Evolutionary conservation across 2,797 vertebrate genomes (phyloP).

Genomic region (Hylomyscus alleni): DNA sequence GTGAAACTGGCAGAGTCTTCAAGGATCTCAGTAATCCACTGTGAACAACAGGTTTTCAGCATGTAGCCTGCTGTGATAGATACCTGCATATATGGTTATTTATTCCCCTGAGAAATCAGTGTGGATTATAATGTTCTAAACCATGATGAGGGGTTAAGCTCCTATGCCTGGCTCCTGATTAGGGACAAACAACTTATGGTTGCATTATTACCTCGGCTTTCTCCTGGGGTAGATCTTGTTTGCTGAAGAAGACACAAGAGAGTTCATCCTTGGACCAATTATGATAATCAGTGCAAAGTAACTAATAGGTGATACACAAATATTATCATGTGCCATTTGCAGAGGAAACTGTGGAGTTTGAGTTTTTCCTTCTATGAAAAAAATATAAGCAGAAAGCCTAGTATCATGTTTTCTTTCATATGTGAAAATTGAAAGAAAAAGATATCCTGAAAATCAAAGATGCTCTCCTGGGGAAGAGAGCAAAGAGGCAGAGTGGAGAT

Average conservation of each 20-base stretch:
- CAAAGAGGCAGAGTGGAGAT: background rate
- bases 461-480: background rate
- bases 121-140: background rate
- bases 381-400: background rate
- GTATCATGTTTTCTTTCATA: background rate
- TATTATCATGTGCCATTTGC: background rate
- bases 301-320: background rate
- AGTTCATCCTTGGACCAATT: constrained; percentile 11
- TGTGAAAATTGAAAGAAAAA: background rate
- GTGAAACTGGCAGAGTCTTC: background rate
- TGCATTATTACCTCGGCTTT: constrained; percentile 16
- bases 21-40: background rate
- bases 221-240: background rate
- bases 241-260: background rate
- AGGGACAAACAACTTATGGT: background rate
- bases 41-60: background rate
- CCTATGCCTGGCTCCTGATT: background rate
- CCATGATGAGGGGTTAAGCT: background rate
- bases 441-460: background rate
- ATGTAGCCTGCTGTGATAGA: background rate
- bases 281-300: background rate
- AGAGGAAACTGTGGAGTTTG: background rate
- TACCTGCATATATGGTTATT: background rate
- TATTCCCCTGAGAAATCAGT: background rate
- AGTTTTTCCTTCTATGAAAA: background rate